phyloP scores from a whole-genome alignment of 2,113 vertebrate genomes.

The Orientallactaga bullata region DNA sequence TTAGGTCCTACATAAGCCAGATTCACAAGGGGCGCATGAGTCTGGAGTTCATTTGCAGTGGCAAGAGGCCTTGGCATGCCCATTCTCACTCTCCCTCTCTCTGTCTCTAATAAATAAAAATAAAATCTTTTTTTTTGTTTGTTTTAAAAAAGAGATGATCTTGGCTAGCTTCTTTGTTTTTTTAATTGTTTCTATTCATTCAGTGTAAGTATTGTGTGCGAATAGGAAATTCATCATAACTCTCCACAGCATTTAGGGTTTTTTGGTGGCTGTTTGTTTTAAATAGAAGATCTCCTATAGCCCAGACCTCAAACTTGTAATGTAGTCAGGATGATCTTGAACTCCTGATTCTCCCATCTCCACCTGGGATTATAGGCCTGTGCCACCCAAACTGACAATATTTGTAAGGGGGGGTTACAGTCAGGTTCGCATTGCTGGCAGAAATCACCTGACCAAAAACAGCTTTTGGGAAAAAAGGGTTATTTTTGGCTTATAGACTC shows the following conservation, averaged over 20 bases:
- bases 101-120: no score
- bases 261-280: neutral
- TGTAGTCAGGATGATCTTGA: neutral
- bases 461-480: no score
- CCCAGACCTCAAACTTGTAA: neutral
- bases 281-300: neutral
- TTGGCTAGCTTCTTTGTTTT: conserved; percentile 39
- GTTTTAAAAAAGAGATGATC: no score
- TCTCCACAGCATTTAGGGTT: neutral
- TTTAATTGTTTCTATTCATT: conserved; percentile 34
- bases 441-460: no score
- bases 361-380: neutral
- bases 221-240: conserved; percentile 35
- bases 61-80: no score
- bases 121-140: no score
- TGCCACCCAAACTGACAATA: neutral
- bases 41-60: no score
- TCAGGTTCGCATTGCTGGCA: no score
- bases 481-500: no score
- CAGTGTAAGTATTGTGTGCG: conserved; percentile 4
- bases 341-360: neutral
- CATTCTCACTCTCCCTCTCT: no score
- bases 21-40: no score
- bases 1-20: no score
- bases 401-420: neutral